These are phyloP conservation scores for Conchocele bisecta DNA, from an alignment of 2,888 invertebrate genomes.

Conservation along the genomic window DNA sequence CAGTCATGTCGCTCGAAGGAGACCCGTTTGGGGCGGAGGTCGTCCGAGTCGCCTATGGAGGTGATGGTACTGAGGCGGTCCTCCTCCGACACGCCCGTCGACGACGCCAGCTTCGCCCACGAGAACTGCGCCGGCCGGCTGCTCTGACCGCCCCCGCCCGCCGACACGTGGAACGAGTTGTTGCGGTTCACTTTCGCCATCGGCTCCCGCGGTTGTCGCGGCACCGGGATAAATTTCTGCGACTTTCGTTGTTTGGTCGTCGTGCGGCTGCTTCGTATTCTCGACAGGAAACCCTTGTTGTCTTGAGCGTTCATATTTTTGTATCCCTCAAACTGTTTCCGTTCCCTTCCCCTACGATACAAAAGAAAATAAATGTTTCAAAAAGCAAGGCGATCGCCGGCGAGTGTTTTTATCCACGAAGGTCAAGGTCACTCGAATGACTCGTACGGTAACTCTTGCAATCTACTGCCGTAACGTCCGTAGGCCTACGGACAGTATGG, in stretches of 20 bases:
- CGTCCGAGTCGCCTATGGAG: slow-evolving; percentile 60
- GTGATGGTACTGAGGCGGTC: slow-evolving; percentile 61
- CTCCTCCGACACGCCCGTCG: slow-evolving; percentile 53
- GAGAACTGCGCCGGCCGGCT: slow-evolving; percentile 50
- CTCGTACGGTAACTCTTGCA: no score
- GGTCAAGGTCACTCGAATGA: no score
- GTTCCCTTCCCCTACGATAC: no score
- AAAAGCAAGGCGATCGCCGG: no score
- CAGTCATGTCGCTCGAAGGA: slow-evolving; percentile 46
- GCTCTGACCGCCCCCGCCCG: slow-evolving; percentile 20
- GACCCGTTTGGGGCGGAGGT: slow-evolving; percentile 48
- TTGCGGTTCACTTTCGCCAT: slow-evolving; percentile 52
- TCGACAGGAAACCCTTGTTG: slow-evolving; percentile 31
- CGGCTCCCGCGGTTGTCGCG: no score
- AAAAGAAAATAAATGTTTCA: no score
- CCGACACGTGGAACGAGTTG: slow-evolving; percentile 64
- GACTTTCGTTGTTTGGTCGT: slow-evolving; percentile 11
- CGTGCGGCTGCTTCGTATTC: slow-evolving; percentile 39
- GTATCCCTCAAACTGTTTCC: slow-evolving; percentile 49
- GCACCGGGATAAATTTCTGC: slow-evolving; percentile 33
- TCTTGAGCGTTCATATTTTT: slow-evolving; percentile 23
- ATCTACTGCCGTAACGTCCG: no score
- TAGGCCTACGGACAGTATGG: no score
- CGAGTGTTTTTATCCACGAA: no score
- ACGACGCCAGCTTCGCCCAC: slow-evolving; percentile 56